Base-by-base conservation (phyloP, 23 tunicate genomes). In the Phallusia fumigata region DNA sequence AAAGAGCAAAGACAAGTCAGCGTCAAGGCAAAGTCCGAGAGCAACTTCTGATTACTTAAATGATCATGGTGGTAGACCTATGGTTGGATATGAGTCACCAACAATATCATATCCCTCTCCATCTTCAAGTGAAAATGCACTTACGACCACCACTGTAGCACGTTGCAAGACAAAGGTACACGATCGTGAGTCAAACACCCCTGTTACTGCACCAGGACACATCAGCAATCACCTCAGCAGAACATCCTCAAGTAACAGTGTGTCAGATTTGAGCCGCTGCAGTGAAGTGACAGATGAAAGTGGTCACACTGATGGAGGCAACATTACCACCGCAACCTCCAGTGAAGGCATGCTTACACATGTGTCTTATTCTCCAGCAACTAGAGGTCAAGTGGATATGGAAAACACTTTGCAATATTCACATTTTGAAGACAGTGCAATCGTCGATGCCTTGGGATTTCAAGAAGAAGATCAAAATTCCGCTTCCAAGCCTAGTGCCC, bases 211-310 rank as follows among this genome's bases (percentile, higher is more conserved):
- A 30, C 18, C 79, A 16, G 36, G 28, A 22, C 77, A 33, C 32
- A 19, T 53, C 33, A 84, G 84, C 52, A 76, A 82, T 35, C 85
- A n/a, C 26, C 45, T 77, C 31, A 86, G 82, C 34, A 65, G 96
- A 78, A 86, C 96, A 21, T 87, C 96, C 11, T 91, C 96, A 12
- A 82, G 84, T 79, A 91, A 91, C 85, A 86, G 90, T 69, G 82
- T 91, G 22, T 91, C 96, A 30, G 96, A 91, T 75, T 76, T 86
- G 31, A 91, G 96, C 69, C 79, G 87, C 11, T 88, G 88, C 83
- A 87, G 91, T 80, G 91, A 40, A 5, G 79, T 79, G 40, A 79
- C 89, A 13, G 91, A 87, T 32, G 91, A 87, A 64, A 87, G 65
- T 74, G 45, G 77, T 64, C 52, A 31, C 77, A 19, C 75, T 32